Conservation (phyloP, 2,888 invertebrate species). For the Amphiduros pacificus region DNA sequence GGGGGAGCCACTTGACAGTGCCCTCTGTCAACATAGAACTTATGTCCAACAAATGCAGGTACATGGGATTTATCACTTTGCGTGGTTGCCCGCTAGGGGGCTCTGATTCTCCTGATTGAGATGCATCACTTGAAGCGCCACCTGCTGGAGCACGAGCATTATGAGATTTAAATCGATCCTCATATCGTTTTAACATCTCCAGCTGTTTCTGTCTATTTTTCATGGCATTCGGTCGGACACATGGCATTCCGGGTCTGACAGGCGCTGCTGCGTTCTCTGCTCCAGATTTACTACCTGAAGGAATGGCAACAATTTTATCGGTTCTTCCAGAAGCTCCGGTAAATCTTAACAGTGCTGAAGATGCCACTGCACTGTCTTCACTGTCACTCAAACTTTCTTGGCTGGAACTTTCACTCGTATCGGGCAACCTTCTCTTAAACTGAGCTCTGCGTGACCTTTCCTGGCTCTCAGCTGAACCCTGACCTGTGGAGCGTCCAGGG, state of each 20-base stretch:
- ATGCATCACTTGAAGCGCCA: neutral
- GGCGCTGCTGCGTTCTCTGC: constrained; percentile 4
- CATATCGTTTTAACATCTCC: constrained; percentile 70
- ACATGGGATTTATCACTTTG: constrained; percentile 66
- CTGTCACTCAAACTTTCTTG: constrained; percentile 30
- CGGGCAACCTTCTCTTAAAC: constrained; percentile 14
- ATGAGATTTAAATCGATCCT: constrained; percentile 61
- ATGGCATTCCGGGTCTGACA: constrained; percentile 40
- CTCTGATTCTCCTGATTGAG: neutral
- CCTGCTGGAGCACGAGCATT: neutral
- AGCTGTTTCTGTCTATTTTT: constrained; percentile 67
- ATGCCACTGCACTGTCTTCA: too few species aligned
- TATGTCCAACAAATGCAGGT: constrained; percentile 85
- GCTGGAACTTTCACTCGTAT: constrained; percentile 30
- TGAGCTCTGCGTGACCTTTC: too few species aligned
- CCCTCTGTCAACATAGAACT: constrained; percentile 57
- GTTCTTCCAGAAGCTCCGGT: neutral
- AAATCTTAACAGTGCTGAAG: neutral
- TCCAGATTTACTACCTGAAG: neutral
- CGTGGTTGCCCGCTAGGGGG: neutral
- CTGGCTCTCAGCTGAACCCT: neutral
- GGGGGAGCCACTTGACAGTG: constrained; percentile 63
- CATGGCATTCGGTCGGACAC: constrained; percentile 59
- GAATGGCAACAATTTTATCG: neutral
- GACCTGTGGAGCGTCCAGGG: too few species aligned